These are phyloP conservation scores for Drosophila teissieri DNA, from an alignment of 1,140 invertebrate genomes.

Conservation along the genomic window DNA sequence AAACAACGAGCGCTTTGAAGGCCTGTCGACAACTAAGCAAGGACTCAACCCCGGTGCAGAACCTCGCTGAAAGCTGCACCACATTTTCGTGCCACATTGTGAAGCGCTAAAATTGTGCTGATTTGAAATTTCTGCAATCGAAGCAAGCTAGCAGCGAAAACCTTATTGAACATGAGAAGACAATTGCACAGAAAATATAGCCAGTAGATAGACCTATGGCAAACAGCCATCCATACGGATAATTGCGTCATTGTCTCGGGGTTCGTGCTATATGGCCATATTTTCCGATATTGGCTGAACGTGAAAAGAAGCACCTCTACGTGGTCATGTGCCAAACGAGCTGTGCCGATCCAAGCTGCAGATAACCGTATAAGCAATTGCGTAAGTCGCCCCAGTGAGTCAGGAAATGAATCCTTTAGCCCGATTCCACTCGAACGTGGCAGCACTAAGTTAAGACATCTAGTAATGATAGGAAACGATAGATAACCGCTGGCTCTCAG, in stretches of 20 bases:
- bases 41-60: background rate
- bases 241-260: background rate
- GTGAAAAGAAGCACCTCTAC: background rate
- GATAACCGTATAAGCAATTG: background rate
- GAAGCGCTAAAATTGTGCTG: no score
- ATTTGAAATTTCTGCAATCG: no score
- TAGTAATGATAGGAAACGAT: no score
- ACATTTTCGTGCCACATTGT: no score
- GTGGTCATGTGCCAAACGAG: background rate
- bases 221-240: background rate
- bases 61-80: background rate
- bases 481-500: no score
- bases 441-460: no score
- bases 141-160: no score
- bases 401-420: background rate
- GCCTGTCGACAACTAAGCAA: background rate
- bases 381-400: background rate
- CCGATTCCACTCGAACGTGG: no score
- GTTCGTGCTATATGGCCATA: background rate
- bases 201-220: background rate
- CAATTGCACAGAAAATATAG: no score
- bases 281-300: background rate
- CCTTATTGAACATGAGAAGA: no score
- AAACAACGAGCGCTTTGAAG: background rate
- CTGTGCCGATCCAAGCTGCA: background rate